Percentiles rank a stretch among this genome's conserved stretches.
Evolutionary conservation across 2,797 vertebrate species (phyloP).

Genomic region (Pangasius macronema): DNA sequence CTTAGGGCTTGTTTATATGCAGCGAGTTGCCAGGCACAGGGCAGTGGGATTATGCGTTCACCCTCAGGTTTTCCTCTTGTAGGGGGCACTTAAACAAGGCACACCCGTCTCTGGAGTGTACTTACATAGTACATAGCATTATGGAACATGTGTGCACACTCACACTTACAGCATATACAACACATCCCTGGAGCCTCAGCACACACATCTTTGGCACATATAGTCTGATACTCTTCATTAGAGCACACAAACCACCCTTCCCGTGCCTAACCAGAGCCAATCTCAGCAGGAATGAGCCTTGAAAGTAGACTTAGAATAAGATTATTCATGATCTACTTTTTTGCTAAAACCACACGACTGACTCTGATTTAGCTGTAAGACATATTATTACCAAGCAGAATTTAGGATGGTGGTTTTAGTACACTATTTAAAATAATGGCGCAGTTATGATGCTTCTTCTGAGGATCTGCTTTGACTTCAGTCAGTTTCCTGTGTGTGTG

Average conservation of each 20-base stretch:
- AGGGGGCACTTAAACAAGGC: constrained; percentile 29
- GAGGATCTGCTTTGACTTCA: background rate
- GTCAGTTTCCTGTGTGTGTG: too few relatives aligned
- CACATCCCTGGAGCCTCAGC: constrained; percentile 24
- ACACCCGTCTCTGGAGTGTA: constrained; percentile 32
- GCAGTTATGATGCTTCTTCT: background rate
- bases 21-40: constrained; percentile 26
- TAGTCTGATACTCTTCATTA: constrained; percentile 42
- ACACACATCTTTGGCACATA: constrained; percentile 20
- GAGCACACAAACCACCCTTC: constrained; percentile 16
- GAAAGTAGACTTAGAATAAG: constrained; percentile 6
- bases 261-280: constrained; percentile 16
- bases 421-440: background rate
- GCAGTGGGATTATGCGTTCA: constrained; percentile 34
- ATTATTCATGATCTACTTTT: background rate
- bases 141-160: constrained; percentile 19
- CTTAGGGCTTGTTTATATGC: constrained; percentile 31
- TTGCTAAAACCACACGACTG: background rate
- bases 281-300: background rate
- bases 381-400: background rate
- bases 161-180: constrained; percentile 1
- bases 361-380: constrained; percentile 6
- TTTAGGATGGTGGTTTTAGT: background rate
- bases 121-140: constrained; percentile 31
- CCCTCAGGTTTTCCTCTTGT: constrained; percentile 39